Evolutionary conservation across 2,113 vertebrate genomes (phyloP).

Genomic region (Protobothrops mucrosquamatus): DNA sequence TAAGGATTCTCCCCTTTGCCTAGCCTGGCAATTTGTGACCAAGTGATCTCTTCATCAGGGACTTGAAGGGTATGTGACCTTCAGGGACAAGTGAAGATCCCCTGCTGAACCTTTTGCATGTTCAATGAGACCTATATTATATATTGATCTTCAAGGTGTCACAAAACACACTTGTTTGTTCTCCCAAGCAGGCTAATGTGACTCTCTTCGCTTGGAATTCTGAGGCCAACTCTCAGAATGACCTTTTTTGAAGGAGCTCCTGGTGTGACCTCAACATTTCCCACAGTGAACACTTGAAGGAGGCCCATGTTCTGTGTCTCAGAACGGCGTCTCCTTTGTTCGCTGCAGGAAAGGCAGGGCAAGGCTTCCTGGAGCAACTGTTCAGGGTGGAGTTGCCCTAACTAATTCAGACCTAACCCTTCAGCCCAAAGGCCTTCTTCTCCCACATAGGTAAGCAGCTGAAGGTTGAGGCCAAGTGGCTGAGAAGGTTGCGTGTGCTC

Average conservation of each 20-base stretch:
- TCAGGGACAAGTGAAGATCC: not conserved
- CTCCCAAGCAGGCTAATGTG: not conserved
- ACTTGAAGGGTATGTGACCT: not conserved
- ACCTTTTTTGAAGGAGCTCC: not conserved
- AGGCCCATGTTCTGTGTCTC: not conserved
- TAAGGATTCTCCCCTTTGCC: not conserved
- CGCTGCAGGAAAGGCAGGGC: not conserved
- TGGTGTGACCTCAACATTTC: not conserved
- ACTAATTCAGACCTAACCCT: not conserved
- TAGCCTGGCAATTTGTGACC: not conserved
- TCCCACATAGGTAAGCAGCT: not conserved
- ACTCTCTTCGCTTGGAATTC: not conserved
- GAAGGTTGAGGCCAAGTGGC: not conserved
- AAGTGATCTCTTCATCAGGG: not conserved
- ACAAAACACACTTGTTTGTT: not conserved
- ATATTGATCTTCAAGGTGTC: not conserved
- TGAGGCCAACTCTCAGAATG: not conserved
- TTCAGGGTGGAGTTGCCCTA: not conserved
- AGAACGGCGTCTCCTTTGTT: not conserved
- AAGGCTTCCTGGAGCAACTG: not conserved
- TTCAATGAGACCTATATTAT: not conserved
- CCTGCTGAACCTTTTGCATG: not conserved
- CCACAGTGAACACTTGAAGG: not conserved
- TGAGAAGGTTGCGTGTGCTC: not conserved
- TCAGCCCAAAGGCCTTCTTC: not conserved